Percentiles rank a stretch among this genome's conserved stretches.
These are phyloP conservation scores for Larimichthys crocea DNA, from an alignment of 2,113 vertebrate genomes.

Conservation along the genomic window DNA sequence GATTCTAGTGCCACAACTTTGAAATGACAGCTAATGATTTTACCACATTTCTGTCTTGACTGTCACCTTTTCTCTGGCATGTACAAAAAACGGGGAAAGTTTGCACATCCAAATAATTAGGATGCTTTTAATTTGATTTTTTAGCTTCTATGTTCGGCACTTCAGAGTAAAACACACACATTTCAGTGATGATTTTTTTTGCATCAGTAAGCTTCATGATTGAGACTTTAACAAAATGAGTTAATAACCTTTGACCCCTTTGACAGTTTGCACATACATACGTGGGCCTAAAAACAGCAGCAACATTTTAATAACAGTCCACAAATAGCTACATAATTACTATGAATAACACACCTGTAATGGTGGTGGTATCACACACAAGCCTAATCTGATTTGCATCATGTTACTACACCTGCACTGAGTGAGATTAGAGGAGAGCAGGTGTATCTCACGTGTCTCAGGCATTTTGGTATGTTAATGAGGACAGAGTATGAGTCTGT, in stretches of 20 bases:
- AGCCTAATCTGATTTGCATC: conserved; percentile 54
- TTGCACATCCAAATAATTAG: background rate
- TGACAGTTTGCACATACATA: too few relatives aligned
- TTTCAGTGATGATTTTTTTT: background rate
- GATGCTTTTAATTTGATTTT: background rate
- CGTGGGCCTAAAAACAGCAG: background rate
- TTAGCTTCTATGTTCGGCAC: background rate
- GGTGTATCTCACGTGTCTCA: conserved; percentile 58
- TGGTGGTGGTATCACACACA: conserved; percentile 8
- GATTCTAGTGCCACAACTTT: too few relatives aligned
- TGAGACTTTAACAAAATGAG: background rate
- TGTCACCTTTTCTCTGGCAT: background rate
- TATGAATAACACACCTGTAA: conserved; percentile 35
- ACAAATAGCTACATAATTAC: background rate
- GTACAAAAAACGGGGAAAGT: background rate
- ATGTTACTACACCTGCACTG: conserved; percentile 63
- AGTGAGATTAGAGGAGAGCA: conserved; percentile 44
- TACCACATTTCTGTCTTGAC: background rate
- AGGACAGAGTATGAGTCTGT: conserved; percentile 39
- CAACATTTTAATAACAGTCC: background rate
- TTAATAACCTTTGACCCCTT: background rate
- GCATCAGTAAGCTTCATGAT: background rate
- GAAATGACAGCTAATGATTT: background rate
- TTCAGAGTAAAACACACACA: background rate
- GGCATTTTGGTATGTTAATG: conserved; percentile 58